Conservation (phyloP, 2,113 vertebrate genomes). For the Telmatochromis bifrenatus region DNA sequence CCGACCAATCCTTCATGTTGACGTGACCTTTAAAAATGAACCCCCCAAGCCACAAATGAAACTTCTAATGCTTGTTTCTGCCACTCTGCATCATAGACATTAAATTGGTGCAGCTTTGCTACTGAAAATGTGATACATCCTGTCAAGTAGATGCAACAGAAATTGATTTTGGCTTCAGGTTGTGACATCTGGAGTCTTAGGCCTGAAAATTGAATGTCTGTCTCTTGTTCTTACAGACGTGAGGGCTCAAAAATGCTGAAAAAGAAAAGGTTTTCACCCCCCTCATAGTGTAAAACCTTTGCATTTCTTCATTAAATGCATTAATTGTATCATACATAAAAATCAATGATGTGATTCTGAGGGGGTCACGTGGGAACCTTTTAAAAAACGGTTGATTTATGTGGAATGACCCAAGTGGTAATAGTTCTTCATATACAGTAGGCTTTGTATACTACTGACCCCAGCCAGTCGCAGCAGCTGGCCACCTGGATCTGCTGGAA, state of each 20-base stretch:
- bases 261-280: background rate
- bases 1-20: background rate
- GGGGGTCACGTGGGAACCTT: rapidly evolving
- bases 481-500: background rate
- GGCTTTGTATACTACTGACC: background rate
- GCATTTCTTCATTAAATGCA: background rate
- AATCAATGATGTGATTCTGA: background rate
- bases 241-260: background rate
- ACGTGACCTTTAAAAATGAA: background rate
- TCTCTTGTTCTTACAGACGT: background rate
- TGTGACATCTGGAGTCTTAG: background rate
- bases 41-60: background rate
- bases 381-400: background rate
- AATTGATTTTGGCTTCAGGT: background rate
- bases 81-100: background rate
- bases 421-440: background rate
- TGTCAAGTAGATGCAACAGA: background rate
- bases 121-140: background rate
- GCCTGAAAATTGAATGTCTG: background rate
- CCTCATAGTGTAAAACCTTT: background rate
- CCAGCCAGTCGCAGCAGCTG: background rate
- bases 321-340: background rate
- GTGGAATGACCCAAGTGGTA: background rate
- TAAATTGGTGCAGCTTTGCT: background rate
- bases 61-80: background rate